Base-by-base conservation (phyloP, 1,140 invertebrate species). In the Diachasmimorpha longicaudata region DNA sequence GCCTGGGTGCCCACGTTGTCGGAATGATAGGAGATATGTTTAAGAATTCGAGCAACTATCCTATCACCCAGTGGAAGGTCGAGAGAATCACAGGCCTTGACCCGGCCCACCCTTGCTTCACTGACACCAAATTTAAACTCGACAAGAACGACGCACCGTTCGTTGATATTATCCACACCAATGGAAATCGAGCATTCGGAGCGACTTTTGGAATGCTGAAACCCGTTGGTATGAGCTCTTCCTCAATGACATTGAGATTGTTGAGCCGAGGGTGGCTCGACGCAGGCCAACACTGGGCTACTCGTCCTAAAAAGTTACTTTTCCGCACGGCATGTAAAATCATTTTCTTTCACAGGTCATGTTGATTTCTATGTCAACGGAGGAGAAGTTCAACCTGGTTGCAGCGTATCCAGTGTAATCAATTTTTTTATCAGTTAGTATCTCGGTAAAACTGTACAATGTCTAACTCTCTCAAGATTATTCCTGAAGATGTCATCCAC, bases 291-390 rank as follows among this genome's bases (percentile, higher is more conserved):
- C 31, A 2, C 31, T 31, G 31, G 31, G 31, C 31, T 6, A 31
- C 6, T 31, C 31, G 2, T 31, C n/a, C n/a, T n/a, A n/a, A n/a
- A n/a, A n/a, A n/a, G 2, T 31, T 6, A 31, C 31, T 31, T 31
- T 31, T n/a, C n/a, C n/a, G n/a, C n/a, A n/a, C n/a, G n/a, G n/a
- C n/a, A n/a, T n/a, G n/a, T 3, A 31, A 31, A 31, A 31, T 42
- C 3, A 10, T 6, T 10, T 42, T 42, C 11, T 52, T 4, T 52
- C 66, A 75, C 9, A 89, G 93, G 93, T 44, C 89, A 93, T 76
- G 88, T 90, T 39, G 93, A 94, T 81, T 94, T 93, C 85, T 94
- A 93, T 80, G 92, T 92, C 0, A 94, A 94, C 78, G 93, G 93
- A 8, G 91, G 91, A 14, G 90, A 88, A 84, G 86, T 86, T 58